phyloP scores from a whole-genome alignment of 2,888 invertebrate species.

The Agapostemon virescens region DNA sequence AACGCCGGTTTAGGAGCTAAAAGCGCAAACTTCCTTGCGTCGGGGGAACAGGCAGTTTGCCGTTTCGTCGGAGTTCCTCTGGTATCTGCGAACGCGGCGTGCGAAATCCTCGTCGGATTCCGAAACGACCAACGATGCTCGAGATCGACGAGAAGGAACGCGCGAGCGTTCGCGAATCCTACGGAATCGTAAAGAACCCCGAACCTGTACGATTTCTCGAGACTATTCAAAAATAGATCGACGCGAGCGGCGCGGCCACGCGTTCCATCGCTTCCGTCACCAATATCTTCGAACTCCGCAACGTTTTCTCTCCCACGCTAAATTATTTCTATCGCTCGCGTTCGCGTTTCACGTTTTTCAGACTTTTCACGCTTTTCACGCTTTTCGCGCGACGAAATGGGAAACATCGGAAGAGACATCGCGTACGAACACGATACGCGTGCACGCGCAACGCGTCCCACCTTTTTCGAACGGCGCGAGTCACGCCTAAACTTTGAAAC shows the following conservation, averaged over 20 bases:
- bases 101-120: conserved; percentile 25
- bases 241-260: background rate
- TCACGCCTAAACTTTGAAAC: conserved; percentile 42
- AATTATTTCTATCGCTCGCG: background rate
- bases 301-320: background rate
- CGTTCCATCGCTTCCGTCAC: background rate
- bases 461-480: conserved; percentile 17
- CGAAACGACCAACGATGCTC: background rate
- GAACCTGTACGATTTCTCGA: background rate
- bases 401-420: background rate
- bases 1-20: background rate
- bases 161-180: background rate
- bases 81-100: background rate
- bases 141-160: background rate
- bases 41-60: background rate
- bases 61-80: conserved; percentile 13
- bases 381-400: background rate
- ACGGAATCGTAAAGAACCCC: conserved; percentile 3
- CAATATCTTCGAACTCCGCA: background rate
- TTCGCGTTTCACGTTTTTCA: background rate
- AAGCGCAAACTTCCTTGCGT: background rate
- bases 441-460: background rate
- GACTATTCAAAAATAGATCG: conserved; percentile 11
- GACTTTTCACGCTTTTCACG: background rate
- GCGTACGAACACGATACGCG: background rate